Evolutionary conservation across 2,797 vertebrate species (phyloP), one percentile per base, ranked within the genome.

Genomic region (Brachymystax lenok): DNA sequence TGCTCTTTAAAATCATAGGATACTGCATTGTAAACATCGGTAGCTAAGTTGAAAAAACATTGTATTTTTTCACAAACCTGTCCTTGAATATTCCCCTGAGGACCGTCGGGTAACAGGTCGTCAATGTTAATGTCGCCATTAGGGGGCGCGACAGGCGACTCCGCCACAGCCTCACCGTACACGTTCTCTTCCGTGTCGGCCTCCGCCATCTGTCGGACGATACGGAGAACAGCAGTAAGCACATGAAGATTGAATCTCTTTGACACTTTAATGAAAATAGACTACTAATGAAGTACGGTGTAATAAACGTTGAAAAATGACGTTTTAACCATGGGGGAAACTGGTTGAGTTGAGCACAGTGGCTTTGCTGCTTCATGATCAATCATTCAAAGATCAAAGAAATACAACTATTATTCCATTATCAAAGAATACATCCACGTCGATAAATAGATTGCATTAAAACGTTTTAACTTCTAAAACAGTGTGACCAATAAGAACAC

Each of bases 131-230:
- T 8, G 30, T 1, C 59, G 0, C 85, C 93, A 69, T 83, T 85
- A 33, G 86, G 85, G 4, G 83, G 80, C 13, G 28, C 82, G 24
- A 2, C 8, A 4, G 67, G 16, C 3, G 78, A n/a, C n/a, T 84
- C 88, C 0, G 54, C 78, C 19, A 83, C 88, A 0, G 61, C 79
- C 0, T 90, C 88, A 0, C 3, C 5, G 3, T 87, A 82, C 40
- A 88, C 0, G 21, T 87, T 35, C 0, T 88, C 86, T 27, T 92
- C 93, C 17, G 61, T n/a, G 1, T 85, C 81, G 46, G 69, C 50
- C 82, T 85, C 90, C 84, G 92, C 94, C 94, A 95, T 95, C 94
- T 95, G 69, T 80, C 83, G 89, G 77, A 24, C 52, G 82, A 56
- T 24, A 71, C 4, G 4, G n/a, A 73, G 73, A 7, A 79, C 30